A percentile compares a stretch with the other conserved stretches of the same genome.
These are phyloP conservation scores for Bacillus rossius DNA, from an alignment of 1,140 invertebrate species.

Conservation along the genomic window DNA sequence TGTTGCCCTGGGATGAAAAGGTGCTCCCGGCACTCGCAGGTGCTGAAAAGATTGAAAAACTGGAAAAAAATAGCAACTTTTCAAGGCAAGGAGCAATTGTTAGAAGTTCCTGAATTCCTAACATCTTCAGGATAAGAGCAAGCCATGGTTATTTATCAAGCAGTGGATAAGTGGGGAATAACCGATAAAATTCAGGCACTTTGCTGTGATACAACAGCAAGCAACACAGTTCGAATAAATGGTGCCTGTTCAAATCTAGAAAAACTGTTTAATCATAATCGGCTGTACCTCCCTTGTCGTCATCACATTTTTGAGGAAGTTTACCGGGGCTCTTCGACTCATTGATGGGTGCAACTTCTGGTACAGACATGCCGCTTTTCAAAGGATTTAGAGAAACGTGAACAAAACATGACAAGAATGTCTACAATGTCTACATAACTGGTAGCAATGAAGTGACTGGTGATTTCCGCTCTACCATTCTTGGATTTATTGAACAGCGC, in stretches of 20 bases:
- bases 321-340: conserved; percentile 13
- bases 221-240: conserved; percentile 24
- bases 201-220: conserved; percentile 29
- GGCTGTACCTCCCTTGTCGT: conserved; percentile 18
- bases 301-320: conserved; percentile 24
- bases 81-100: conserved; percentile 13
- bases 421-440: conserved; percentile 21
- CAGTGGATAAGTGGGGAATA: conserved; percentile 22
- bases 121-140: conserved; percentile 10
- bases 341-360: conserved; percentile 7
- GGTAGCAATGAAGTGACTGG: conserved; percentile 2
- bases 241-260: conserved; percentile 11
- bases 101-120: conserved; percentile 11
- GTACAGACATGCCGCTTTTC: conserved; percentile 18
- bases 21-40: conserved; percentile 1
- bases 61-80: conserved; percentile 12
- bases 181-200: conserved; percentile 18
- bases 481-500: background rate
- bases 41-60: conserved; percentile 9
- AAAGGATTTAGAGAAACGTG: conserved; percentile 16
- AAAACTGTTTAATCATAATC: conserved; percentile 2
- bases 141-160: conserved; percentile 9
- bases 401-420: conserved; percentile 21
- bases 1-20: conserved; percentile 3
- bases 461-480: conserved; percentile 3